Base-by-base conservation (phyloP, 2,113 vertebrate species). In the Corvus cornix region DNA sequence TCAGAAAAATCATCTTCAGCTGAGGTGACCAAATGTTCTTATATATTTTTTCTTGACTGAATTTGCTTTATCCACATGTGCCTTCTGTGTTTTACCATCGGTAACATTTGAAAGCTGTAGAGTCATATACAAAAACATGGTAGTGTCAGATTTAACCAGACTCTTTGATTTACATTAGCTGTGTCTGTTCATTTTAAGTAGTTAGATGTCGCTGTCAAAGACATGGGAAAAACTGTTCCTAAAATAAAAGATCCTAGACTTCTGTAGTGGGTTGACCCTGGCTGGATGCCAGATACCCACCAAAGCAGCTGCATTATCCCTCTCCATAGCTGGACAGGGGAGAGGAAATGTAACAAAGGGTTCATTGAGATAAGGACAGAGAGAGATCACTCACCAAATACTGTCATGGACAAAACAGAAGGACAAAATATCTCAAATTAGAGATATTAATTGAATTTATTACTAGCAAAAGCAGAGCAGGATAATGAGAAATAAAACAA, bases 241-340 rank as follows among this genome's bases (percentile, higher is more conserved):
- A 43, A 87, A 82, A 27, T 13, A 2, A 17, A 63, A 46, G 12
- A 51, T 37, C 13, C 3, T 52, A 60, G 27, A 56, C 5, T 33
- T 60, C 18, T 1, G 1, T 23, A 52, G 27, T 13, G 9, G 2
- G 7, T 17, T 51, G 26, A 15, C 13, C 3, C 5, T 13, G 58
- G 6, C 11, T 37, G 13, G 33, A 27, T 37, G 13, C 21, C 48
- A 52, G 16, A 24, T n/a, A 12, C 23, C 18, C 44, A 43, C 30
- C n/a, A 48, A 31, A 73, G 11, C 33, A 27, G 11, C n/a, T 33
- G 10, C 27, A 48, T 12, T 3, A 10, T 15, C 33, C 22, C 4
- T 46, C 22, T 84, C 18, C 17, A 28, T 7, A 58, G n/a, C 11
- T 49, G 18, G 11, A 22, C 9, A 79, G 5, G 14, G 11, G 11